Conservation (phyloP, 2,888 invertebrate genomes). For the Scaptomyza cyrtandrae region DNA sequence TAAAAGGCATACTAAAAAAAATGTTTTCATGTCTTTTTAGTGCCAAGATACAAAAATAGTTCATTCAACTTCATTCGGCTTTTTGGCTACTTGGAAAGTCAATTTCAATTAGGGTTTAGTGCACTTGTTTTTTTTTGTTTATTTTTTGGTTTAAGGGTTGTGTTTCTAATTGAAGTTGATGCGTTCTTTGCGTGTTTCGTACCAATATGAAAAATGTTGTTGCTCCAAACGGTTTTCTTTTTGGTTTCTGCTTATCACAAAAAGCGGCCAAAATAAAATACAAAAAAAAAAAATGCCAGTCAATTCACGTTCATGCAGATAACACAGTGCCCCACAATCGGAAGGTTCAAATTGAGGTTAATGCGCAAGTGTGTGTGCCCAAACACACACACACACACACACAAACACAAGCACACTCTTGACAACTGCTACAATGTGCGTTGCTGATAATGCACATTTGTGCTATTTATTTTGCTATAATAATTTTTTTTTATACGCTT, state of each 20-base stretch:
- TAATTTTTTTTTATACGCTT: constrained; percentile 17
- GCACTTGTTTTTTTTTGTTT: not conserved
- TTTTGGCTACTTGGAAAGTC: not conserved
- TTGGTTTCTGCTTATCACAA: constrained; percentile 38
- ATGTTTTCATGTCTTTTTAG: constrained; percentile 7
- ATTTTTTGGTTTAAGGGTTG: not conserved
- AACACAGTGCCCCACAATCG: constrained; percentile 80
- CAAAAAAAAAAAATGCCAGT: constrained; percentile 50
- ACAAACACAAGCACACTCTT: constrained; percentile 3
- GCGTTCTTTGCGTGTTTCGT: constrained; percentile 33
- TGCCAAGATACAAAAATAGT: constrained; percentile 21
- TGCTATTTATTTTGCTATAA: constrained; percentile 75
- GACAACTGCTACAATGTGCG: constrained; percentile 2
- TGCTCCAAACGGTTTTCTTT: not conserved
- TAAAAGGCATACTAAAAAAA: constrained; percentile 46
- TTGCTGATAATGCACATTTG: constrained; percentile 78
- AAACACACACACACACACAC: constrained; percentile 27
- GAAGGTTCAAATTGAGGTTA: constrained; percentile 76
- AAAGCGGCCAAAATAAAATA: constrained; percentile 34
- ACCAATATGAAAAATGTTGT: constrained; percentile 22
- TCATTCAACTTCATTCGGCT: constrained; percentile 59
- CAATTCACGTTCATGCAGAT: constrained; percentile 61
- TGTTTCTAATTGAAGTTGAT: constrained; percentile 33
- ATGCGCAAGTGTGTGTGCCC: constrained; percentile 58
- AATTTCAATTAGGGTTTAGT: not conserved